A percentile compares a stretch with the other conserved stretches of the same genome.
phyloP scores from a whole-genome alignment of 2,888 invertebrate species.

The Metellina segmentata region DNA sequence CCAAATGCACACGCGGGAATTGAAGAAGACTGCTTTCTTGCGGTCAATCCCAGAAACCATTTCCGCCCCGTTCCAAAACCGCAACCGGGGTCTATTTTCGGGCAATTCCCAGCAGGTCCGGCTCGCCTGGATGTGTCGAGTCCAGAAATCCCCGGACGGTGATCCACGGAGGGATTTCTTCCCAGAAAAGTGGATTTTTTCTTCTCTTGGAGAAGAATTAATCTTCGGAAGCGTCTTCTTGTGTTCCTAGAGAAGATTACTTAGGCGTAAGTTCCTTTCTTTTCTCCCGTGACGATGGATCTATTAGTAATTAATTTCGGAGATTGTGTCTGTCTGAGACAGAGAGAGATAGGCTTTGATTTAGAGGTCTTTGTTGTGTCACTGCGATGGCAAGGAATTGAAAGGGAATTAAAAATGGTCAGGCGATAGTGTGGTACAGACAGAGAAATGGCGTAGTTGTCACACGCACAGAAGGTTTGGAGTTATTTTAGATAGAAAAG shows the following conservation, averaged over 20 bases:
- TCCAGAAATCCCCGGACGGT: conserved; percentile 56
- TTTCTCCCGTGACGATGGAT: conserved; percentile 35
- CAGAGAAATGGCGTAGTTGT: too few species aligned
- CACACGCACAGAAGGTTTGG: too few species aligned
- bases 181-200: conserved; percentile 55
- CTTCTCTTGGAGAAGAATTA: conserved; percentile 37
- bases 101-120: conserved; percentile 29
- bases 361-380: background rate
- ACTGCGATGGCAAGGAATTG: background rate
- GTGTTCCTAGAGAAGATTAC: conserved; percentile 44
- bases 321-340: conserved; percentile 52
- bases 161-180: conserved; percentile 42
- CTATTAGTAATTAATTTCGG: conserved; percentile 67
- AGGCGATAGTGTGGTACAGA: background rate
- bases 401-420: background rate
- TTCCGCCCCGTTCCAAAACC: conserved; percentile 40
- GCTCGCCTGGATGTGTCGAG: conserved; percentile 44
- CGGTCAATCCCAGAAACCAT: conserved; percentile 37
- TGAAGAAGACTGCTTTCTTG: conserved; percentile 39
- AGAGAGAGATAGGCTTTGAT: conserved; percentile 6
- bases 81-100: conserved; percentile 57
- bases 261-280: conserved; percentile 21
- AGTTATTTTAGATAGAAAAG: too few species aligned
- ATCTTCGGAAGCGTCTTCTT: conserved; percentile 36
- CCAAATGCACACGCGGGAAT: conserved; percentile 57